Base-by-base conservation (phyloP, 2,113 vertebrate species). In the Nymphicus hollandicus region DNA sequence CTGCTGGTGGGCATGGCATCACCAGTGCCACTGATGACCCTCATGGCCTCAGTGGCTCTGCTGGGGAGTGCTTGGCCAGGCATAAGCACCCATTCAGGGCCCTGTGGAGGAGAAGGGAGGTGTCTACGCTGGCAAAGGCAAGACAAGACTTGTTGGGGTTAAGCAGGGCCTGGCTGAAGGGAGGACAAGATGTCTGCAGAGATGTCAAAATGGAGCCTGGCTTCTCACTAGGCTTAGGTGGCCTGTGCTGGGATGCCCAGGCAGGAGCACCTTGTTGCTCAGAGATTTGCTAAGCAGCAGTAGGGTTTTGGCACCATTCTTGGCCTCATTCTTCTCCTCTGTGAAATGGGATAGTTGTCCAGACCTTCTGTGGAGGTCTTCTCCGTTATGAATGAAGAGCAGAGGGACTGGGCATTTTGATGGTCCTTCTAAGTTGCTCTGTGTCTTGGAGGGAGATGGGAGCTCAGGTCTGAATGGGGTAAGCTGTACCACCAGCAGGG, bases 101-200 rank as follows among this genome's bases (percentile, higher is more conserved):
- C n/a, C 24, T 49, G 15, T 37, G 71, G 41, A 88, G 77, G 14
- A 92, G 70, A 81, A 94, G 88, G 93, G 96, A 91, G 86, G 77
- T 74, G 95, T 90, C 83, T 92, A 47, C 1, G 8, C 80, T 69
- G 70, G 65, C 2, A 3, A 79, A 91, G 83, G 73, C 92, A 0
- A 94, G 95, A 95, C 6, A 33, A 47, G 91, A 86, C 96, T 96
- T 94, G 96, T 69, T 94, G 81, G 86, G 86, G 83, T 95, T 86
- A 90, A 96, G 86, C 14, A 96, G 84, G 82, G 63, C 71, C 73
- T 80, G 81, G 63, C 56, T 97, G 81, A 93, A 96, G 73, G 86
- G 73, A 91, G 44, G 61, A 88, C 88, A 96, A 95, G 86, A 96
- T 92, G 89, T 91, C 96, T 96, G 91, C 91, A 85, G 33, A 93